phyloP scores from a whole-genome alignment of 2,888 invertebrate species.

The Heteropelma amictum region DNA sequence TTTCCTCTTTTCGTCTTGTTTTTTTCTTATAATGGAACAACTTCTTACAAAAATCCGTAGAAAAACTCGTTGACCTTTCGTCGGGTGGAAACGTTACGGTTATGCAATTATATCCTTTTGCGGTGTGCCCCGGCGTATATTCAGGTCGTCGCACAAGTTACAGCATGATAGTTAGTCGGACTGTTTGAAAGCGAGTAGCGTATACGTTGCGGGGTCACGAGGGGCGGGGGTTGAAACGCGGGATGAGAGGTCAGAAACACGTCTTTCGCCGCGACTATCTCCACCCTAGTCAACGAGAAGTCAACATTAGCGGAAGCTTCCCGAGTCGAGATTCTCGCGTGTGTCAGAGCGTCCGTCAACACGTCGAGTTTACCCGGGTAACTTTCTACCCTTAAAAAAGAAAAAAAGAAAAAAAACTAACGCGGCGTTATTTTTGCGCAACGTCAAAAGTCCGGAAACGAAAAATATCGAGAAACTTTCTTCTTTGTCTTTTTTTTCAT shows the following conservation, averaged over 20 bases:
- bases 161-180: constrained; percentile 31
- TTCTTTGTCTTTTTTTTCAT: too few species aligned
- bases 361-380: constrained; percentile 13
- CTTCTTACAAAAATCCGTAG: not conserved
- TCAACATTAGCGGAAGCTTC: constrained; percentile 43
- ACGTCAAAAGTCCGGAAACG: not conserved
- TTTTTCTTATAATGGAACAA: not conserved
- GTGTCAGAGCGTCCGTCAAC: constrained; percentile 14
- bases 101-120: constrained; percentile 34
- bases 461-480: too few species aligned
- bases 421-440: not conserved
- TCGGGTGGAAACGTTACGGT: constrained; percentile 18
- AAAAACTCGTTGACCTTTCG: constrained; percentile 19
- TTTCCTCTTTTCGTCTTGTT: not conserved
- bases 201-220: constrained; percentile 24
- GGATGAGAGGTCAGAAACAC: constrained; percentile 45
- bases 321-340: constrained; percentile 37
- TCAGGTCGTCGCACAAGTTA: constrained; percentile 45
- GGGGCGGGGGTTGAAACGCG: not conserved
- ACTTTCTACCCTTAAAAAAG: constrained; percentile 19
- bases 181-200: constrained; percentile 42
- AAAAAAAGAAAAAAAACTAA: constrained; percentile 4
- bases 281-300: constrained; percentile 33
- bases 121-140: constrained; percentile 28
- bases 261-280: constrained; percentile 48